These are phyloP conservation scores for Rugalucina vietnamica DNA, from an alignment of 2,888 invertebrate genomes.

Conservation along the genomic window DNA sequence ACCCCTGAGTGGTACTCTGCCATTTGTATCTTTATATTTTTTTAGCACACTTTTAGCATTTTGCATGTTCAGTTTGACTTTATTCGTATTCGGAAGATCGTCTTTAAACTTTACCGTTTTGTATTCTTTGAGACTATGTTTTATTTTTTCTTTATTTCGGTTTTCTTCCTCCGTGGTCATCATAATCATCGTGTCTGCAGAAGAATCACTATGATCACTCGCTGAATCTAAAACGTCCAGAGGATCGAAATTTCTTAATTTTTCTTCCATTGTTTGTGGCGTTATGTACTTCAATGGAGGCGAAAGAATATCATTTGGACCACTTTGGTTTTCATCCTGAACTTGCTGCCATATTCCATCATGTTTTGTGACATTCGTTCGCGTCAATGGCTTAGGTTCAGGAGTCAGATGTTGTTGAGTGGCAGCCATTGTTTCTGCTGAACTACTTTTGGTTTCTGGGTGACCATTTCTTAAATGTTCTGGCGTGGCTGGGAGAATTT, in stretches of 20 bases:
- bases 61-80: conserved; percentile 47
- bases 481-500: background rate
- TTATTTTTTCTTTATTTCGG: conserved; percentile 67
- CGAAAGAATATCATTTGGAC: conserved; percentile 55
- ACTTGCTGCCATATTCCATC: conserved; percentile 68
- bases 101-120: conserved; percentile 55
- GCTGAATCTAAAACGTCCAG: conserved; percentile 69
- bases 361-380: conserved; percentile 69
- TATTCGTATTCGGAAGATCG: conserved; percentile 41
- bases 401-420: conserved; percentile 17
- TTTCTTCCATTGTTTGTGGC: conserved; percentile 66
- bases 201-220: conserved; percentile 70
- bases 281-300: conserved; percentile 71
- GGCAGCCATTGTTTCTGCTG: background rate
- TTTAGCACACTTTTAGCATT: conserved; percentile 15
- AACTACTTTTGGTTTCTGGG: background rate
- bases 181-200: conserved; percentile 73
- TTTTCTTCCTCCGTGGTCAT: conserved; percentile 73
- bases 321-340: conserved; percentile 54
- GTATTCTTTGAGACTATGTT: conserved; percentile 66
- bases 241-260: conserved; percentile 69
- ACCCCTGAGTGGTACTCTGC: background rate
- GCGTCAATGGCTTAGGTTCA: conserved; percentile 69
- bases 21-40: conserved; percentile 4
- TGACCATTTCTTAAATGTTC: background rate